Evolutionary conservation across 1,140 invertebrate genomes (phyloP).

Genomic region (Diploscapter pachys): DNA sequence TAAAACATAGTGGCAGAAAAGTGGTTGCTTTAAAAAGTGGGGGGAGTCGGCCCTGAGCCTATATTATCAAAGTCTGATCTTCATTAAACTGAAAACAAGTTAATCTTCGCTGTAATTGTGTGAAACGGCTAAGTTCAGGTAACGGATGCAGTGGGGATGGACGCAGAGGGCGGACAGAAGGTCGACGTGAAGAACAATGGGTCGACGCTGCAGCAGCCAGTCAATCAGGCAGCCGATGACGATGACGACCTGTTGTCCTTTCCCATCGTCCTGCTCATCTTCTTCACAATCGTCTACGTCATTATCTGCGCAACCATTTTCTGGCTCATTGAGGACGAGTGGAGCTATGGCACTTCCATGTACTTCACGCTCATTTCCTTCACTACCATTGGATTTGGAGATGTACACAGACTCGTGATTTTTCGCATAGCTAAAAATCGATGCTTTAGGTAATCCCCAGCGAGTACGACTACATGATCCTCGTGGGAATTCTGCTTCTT

Average conservation of each 20-base stretch:
- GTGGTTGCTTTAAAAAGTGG: no score
- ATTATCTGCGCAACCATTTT: slow-evolving; percentile 18
- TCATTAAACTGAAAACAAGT: no score
- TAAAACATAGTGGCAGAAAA: no score
- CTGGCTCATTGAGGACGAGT: slow-evolving; percentile 12
- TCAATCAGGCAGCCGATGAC: slow-evolving; percentile 3
- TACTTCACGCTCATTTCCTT: slow-evolving; percentile 36
- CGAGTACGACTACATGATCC: slow-evolving; percentile 29
- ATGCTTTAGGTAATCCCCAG: slow-evolving; percentile 5
- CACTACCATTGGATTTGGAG: slow-evolving; percentile 36
- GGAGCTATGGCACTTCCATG: slow-evolving; percentile 33
- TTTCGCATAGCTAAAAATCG: no score
- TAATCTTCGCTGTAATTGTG: no score
- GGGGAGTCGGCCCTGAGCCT: no score
- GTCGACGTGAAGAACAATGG: background rate
- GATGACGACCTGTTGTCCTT: slow-evolving; percentile 30
- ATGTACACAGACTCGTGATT: background rate
- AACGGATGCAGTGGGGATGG: slow-evolving; percentile 10
- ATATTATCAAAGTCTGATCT: background rate
- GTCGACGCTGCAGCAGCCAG: background rate
- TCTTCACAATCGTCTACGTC: slow-evolving; percentile 30
- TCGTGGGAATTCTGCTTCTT: slow-evolving; percentile 27
- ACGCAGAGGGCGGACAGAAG: slow-evolving; percentile 9
- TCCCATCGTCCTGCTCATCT: slow-evolving; percentile 20
- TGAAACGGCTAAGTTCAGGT: slow-evolving; percentile 3